These are phyloP conservation scores for Ornithoptera alexandrae DNA, from an alignment of 2,888 invertebrate species.

Conservation along the genomic window DNA sequence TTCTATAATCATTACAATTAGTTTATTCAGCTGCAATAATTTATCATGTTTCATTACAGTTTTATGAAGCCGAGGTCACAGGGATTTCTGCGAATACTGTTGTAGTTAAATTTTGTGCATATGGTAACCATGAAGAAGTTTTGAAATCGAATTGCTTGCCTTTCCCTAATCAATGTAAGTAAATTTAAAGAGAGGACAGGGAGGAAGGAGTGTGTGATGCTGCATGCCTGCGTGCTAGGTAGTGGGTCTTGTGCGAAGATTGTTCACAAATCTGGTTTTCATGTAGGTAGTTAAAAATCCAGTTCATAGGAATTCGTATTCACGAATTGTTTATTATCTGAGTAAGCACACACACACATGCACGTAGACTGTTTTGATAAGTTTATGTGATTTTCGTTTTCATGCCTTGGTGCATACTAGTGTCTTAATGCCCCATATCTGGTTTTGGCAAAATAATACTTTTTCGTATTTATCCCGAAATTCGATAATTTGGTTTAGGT, in stretches of 20 bases:
- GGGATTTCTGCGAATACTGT: conserved; percentile 90
- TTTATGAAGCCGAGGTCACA: conserved; percentile 90
- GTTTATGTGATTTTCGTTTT: not conserved
- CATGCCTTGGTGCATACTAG: not conserved
- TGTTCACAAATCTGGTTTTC: conserved; percentile 1
- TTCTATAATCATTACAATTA: not conserved
- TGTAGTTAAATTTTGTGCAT: conserved; percentile 91
- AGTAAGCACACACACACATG: too few relatives aligned
- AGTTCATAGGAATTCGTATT: too few relatives aligned
- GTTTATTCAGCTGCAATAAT: conserved; percentile 1
- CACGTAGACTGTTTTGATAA: not conserved
- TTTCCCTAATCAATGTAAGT: conserved; percentile 67
- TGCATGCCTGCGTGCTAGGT: conserved; percentile 1
- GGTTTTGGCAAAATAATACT: not conserved
- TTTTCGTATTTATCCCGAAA: not conserved
- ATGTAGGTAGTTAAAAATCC: not conserved
- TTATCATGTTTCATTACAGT: conserved; percentile 71
- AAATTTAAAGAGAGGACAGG: not conserved
- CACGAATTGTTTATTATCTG: too few relatives aligned
- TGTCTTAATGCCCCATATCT: not conserved
- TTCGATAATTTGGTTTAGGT: not conserved
- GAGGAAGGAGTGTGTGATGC: conserved; percentile 3
- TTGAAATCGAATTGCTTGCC: conserved; percentile 90
- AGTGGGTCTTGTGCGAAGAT: not conserved
- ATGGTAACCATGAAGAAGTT: conserved; percentile 94